phyloP scores from a whole-genome alignment of 1,140 invertebrate species.

The Hirudo medicinalis region DNA sequence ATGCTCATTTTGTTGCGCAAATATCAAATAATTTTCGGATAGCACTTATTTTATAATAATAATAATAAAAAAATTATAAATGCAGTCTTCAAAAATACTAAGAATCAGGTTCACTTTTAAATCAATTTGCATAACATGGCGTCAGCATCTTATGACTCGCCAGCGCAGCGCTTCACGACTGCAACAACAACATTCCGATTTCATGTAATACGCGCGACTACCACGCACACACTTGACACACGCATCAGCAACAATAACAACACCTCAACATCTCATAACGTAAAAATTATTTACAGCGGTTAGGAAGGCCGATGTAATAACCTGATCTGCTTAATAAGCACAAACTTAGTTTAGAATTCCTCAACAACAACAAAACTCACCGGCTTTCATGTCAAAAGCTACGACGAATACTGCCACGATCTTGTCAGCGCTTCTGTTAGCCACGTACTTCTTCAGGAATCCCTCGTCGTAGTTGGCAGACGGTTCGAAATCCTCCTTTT shows the following conservation, averaged over 20 bases:
- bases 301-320: neutral
- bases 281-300: neutral
- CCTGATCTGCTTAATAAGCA: neutral
- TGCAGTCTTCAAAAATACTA: no score
- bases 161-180: no score
- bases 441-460: neutral
- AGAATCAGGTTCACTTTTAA: neutral
- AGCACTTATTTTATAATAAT: neutral
- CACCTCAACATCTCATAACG: no score
- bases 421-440: slow-evolving; percentile 25
- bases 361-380: slow-evolving; percentile 26
- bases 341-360: neutral
- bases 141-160: no score
- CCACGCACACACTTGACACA: no score
- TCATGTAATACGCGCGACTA: no score
- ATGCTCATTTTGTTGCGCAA: neutral
- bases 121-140: neutral
- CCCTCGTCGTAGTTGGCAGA: slow-evolving; percentile 18
- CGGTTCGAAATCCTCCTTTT: neutral
- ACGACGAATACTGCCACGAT: slow-evolving; percentile 42
- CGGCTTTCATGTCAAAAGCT: slow-evolving; percentile 42
- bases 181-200: no score
- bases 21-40: neutral
- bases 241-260: no score
- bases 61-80: neutral